These are phyloP conservation scores for Smittia sp. DNA, from an alignment of 2,888 invertebrate genomes.

Conservation along the genomic window DNA sequence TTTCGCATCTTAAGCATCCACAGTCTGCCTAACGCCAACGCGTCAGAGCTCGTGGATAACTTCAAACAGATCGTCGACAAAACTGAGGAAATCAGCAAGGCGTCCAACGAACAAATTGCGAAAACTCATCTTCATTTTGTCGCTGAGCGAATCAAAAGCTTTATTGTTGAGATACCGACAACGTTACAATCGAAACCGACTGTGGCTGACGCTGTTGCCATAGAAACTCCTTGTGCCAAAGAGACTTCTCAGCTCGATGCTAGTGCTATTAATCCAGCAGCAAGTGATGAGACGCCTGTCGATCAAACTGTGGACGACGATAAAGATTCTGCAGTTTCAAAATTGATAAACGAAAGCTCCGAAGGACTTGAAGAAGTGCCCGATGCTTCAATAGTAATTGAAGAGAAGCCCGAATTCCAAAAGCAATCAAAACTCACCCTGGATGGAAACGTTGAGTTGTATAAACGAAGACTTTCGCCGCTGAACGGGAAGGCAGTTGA, in stretches of 20 bases:
- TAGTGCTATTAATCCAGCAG: too few relatives aligned
- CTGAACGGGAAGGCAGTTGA: not conserved
- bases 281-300: not conserved
- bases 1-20: not conserved
- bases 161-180: not conserved
- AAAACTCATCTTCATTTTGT: not conserved
- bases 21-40: constrained; percentile 10
- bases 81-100: not conserved
- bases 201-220: too few relatives aligned
- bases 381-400: not conserved
- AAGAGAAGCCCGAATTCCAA: too few relatives aligned
- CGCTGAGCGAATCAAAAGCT: not conserved
- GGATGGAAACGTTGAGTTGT: too few relatives aligned
- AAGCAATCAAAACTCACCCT: too few relatives aligned
- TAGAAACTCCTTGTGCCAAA: too few relatives aligned
- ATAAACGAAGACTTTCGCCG: too few relatives aligned
- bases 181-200: too few relatives aligned
- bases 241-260: too few relatives aligned
- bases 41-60: not conserved
- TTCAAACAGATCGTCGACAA: not conserved
- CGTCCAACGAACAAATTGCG: not conserved
- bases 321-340: not conserved
- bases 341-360: not conserved
- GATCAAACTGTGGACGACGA: not conserved
- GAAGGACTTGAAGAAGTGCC: not conserved